Conservation (phyloP, 2,113 vertebrate species). For the Blennius ocellaris region DNA sequence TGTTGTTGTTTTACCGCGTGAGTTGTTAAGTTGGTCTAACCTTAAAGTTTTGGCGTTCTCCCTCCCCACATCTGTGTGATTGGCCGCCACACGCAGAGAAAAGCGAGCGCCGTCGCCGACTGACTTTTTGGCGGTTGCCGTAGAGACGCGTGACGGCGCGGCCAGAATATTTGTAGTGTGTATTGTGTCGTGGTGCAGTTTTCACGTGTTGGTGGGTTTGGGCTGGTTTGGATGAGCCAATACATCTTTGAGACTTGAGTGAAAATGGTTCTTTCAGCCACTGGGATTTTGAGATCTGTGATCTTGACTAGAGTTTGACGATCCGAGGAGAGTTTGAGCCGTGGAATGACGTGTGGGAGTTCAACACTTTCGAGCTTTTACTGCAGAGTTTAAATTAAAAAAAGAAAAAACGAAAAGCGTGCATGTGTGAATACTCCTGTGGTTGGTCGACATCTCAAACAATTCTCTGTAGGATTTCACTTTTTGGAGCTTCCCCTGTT, state of each 20-base stretch:
- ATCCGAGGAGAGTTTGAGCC: background rate
- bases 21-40: background rate
- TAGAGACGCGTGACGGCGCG: too few species aligned
- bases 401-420: too few species aligned
- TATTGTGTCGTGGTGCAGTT: background rate
- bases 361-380: conserved; percentile 19
- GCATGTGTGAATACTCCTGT: conserved; percentile 23
- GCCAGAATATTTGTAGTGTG: conserved; percentile 13
- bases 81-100: conserved; percentile 12
- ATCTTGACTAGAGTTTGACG: conserved; percentile 22
- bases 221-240: conserved; percentile 9
- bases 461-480: conserved; percentile 26
- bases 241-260: conserved; percentile 15
- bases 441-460: conserved; percentile 11
- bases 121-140: background rate
- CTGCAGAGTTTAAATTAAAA: background rate
- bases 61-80: too few species aligned
- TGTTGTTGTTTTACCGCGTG: conserved; percentile 28
- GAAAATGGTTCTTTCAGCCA: conserved; percentile 13
- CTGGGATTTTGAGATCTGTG: conserved; percentile 11
- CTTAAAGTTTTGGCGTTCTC: conserved; percentile 12
- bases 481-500: conserved; percentile 53
- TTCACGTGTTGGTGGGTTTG: conserved; percentile 18
- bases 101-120: conserved; percentile 3
- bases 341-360: conserved; percentile 5